Percentiles rank a stretch among this genome's conserved stretches.
Evolutionary conservation across 2,113 vertebrate species (phyloP).

Genomic region (Asarcornis scutulata): DNA sequence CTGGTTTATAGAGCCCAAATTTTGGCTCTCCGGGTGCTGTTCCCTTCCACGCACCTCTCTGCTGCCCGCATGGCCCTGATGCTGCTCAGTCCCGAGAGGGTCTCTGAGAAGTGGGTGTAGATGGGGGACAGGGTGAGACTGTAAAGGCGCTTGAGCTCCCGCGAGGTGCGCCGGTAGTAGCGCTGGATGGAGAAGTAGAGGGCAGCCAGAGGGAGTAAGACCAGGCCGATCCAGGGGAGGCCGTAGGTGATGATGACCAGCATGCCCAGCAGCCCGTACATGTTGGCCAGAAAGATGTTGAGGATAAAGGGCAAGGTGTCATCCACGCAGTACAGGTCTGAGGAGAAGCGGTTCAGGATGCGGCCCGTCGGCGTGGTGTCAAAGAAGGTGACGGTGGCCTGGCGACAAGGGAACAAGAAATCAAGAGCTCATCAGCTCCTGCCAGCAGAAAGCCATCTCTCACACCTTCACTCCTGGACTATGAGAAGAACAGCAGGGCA

Average conservation of each 20-base stretch:
- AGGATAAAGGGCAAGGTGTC: constrained; percentile 92
- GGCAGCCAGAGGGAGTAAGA: constrained; percentile 82
- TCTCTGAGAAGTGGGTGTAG: constrained; percentile 96
- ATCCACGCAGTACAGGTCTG: constrained; percentile 89
- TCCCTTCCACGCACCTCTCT: constrained; percentile 77
- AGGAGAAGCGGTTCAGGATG: constrained; percentile 95
- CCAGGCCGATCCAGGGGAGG: constrained; percentile 88
- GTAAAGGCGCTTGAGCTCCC: constrained; percentile 92
- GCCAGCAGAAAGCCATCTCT: neutral
- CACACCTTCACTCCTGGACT: neutral
- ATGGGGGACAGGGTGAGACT: constrained; percentile 92
- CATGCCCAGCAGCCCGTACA: constrained; percentile 84
- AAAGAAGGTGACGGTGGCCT: constrained; percentile 93
- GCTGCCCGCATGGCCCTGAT: constrained; percentile 85
- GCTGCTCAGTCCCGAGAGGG: constrained; percentile 86
- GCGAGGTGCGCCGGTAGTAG: constrained; percentile 88
- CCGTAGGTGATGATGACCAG: constrained; percentile 87
- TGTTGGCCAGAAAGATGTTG: constrained; percentile 91
- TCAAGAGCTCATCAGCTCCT: neutral
- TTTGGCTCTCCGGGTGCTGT: neutral
- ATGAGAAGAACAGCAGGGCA: neutral
- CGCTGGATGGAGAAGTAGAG: constrained; percentile 86
- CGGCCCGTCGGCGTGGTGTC: constrained; percentile 89
- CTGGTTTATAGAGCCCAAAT: neutral
- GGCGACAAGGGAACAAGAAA: neutral